Conservation (phyloP, 2,113 vertebrate species). For the Hystrix cristata region DNA sequence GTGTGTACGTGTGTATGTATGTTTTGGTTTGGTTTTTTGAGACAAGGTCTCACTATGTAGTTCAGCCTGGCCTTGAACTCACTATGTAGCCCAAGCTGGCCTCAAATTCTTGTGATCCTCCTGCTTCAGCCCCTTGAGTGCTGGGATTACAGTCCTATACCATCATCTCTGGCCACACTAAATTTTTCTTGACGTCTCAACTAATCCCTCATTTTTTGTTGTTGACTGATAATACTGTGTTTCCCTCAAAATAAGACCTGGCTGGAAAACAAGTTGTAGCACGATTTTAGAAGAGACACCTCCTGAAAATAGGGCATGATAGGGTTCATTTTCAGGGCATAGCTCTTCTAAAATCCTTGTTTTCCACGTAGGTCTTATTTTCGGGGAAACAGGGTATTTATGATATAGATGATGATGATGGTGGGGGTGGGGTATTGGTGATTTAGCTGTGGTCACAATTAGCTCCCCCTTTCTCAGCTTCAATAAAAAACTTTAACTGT, state of each 20-base stretch:
- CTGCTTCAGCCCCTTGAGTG: neutral
- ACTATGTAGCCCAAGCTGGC: neutral
- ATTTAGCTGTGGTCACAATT: neutral
- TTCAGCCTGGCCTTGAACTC: neutral
- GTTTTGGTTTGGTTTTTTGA: too few species aligned
- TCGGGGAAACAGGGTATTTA: neutral
- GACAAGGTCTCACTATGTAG: neutral
- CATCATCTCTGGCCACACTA: neutral
- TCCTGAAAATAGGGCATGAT: too few species aligned
- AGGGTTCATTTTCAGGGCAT: too few species aligned
- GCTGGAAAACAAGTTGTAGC: too few species aligned
- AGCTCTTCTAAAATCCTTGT: too few species aligned
- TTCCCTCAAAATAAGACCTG: too few species aligned
- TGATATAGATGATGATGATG: neutral
- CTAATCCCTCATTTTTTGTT: neutral
- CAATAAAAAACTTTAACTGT: neutral
- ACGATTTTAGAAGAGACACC: too few species aligned
- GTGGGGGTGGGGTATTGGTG: neutral
- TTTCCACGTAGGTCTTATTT: too few species aligned
- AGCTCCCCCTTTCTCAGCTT: neutral
- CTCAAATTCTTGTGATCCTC: neutral
- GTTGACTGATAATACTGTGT: neutral
- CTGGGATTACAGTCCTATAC: neutral
- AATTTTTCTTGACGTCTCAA: neutral
- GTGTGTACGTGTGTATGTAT: too few species aligned